phyloP scores from a whole-genome alignment of 2,113 vertebrate species.

The Tenrec ecaudatus region DNA sequence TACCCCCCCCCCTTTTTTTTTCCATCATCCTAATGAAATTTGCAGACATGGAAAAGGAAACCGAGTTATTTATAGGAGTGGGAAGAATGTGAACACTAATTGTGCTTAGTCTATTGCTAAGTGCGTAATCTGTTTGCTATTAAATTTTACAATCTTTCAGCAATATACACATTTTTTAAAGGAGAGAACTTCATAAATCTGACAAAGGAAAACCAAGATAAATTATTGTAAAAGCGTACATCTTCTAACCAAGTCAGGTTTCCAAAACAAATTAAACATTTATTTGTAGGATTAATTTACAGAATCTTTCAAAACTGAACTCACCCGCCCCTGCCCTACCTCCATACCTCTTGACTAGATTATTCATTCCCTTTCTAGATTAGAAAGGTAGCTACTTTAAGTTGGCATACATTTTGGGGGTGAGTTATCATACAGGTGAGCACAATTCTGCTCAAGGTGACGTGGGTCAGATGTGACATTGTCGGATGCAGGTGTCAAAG shows the following conservation, averaged over 20 bases:
- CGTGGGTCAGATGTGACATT: background rate
- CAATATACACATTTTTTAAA: constrained; percentile 82
- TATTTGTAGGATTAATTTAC: constrained; percentile 36
- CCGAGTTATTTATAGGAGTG: constrained; percentile 95
- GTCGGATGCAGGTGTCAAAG: background rate
- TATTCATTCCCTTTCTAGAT: background rate
- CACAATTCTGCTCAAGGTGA: background rate
- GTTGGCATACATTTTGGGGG: background rate
- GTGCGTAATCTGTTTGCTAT: constrained; percentile 91
- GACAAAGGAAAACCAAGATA: constrained; percentile 69
- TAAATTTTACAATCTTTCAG: constrained; percentile 88
- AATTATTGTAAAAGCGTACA: constrained; percentile 63
- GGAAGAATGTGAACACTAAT: constrained; percentile 94
- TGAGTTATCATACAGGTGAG: background rate
- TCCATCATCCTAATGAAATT: constrained; percentile 94
- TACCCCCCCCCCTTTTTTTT: constrained; percentile 68
- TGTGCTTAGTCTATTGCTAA: constrained; percentile 94
- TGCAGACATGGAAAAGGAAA: constrained; percentile 93
- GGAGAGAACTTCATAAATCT: constrained; percentile 79
- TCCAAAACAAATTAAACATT: constrained; percentile 49
- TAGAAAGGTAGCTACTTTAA: background rate
- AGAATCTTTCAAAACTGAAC: background rate
- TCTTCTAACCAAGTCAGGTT: constrained; percentile 63
- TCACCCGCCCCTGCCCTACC: background rate
- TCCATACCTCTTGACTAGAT: background rate